A percentile compares a stretch with the other conserved stretches of the same genome.
These are phyloP conservation scores for Pandemis heparana DNA, from an alignment of 2,888 invertebrate genomes.

Conservation along the genomic window DNA sequence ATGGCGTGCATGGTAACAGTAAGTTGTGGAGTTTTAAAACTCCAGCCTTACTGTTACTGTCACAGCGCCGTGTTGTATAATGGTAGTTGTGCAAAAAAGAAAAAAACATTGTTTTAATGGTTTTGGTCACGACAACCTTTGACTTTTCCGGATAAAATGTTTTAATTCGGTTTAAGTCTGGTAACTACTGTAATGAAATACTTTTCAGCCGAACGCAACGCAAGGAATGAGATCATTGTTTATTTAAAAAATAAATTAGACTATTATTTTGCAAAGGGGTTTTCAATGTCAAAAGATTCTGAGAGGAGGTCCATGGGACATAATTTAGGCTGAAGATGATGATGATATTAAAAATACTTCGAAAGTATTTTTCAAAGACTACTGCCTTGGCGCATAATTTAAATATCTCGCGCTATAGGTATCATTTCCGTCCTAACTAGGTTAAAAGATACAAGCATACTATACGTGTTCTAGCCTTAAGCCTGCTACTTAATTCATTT, in stretches of 20 bases:
- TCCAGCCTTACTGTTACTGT: neutral
- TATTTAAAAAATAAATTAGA: no score
- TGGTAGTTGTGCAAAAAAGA: neutral
- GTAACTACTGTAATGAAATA: no score
- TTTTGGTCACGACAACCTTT: neutral
- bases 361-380: no score
- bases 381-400: neutral
- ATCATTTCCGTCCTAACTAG: neutral
- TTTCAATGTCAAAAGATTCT: no score
- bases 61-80: neutral
- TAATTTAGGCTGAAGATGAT: no score
- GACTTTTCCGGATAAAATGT: no score
- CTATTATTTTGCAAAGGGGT: no score
- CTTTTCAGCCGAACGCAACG: no score
- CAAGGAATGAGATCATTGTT: no score
- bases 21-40: constrained; percentile 2
- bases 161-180: no score
- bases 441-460: neutral
- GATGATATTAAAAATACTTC: no score
- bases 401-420: neutral
- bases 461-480: neutral
- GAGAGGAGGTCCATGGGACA: no score
- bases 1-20: neutral
- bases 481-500: constrained; percentile 15
- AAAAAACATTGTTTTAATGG: neutral